Base-by-base conservation (phyloP, 2,797 vertebrate species). In the Spinibarbus caldwelli region DNA sequence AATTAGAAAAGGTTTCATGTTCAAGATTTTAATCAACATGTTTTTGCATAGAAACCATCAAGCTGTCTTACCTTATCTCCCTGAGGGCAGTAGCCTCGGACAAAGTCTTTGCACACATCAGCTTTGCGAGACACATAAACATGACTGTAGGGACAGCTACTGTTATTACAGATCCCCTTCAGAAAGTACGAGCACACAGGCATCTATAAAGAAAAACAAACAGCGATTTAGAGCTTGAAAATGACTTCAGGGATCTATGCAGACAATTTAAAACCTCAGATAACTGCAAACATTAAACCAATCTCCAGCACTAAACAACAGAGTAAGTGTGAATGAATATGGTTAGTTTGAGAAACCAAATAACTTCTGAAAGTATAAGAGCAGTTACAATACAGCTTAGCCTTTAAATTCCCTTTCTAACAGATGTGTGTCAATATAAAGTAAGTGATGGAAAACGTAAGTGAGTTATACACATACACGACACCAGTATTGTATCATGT, bases 111-210 rank as follows among this genome's bases (percentile, higher is more conserved):
- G 90, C 98, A 99, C 82, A 99, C 95, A 82, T 96, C 96, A 0
- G 98, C 98, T 86, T 98, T 99, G 79, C 95, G 95, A 84, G 98
- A 99, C 83, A 99, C 98, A 0, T 99, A 99, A 79, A 99, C 98
- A 0, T 99, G 98, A 89, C 98, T 99, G 92, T 99, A 99, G 0
- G 97, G 98, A 76, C 98, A 99, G 88, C 94, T 94, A 87, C 95
- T 97, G 93, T 98, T 98, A 94, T 91, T 98, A 92, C 98, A 99
- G 89, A 97, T 96, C 29, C 98, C 98, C 83, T 96, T 97, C 92
- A 99, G 91, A 91, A 97, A 99, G 93, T 97, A 99, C 12, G 96
- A 98, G 76, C 98, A 99, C 77, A 99, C 98, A 0, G 98, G 98
- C 98, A 99, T 99, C 98, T 99, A 91, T 26, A 73, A 41, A 68